phyloP scores from a whole-genome alignment of 2,888 invertebrate species.

The Resseliella maxima region DNA sequence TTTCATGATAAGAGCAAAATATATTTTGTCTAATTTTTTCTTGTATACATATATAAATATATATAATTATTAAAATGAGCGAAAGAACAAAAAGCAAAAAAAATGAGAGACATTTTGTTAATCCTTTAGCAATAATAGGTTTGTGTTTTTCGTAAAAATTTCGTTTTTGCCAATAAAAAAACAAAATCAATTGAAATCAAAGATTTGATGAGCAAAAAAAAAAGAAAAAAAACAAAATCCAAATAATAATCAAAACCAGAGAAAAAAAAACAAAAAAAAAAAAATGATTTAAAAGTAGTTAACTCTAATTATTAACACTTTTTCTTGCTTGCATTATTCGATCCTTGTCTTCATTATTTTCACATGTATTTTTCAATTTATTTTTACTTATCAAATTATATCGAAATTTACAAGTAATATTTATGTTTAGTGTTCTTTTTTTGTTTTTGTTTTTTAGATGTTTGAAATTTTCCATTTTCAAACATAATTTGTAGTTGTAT shows the following conservation, averaged over 20 bases:
- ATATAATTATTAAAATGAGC: background rate
- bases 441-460: background rate
- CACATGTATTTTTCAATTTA: background rate
- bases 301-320: slow-evolving; percentile 47
- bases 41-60: background rate
- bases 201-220: background rate
- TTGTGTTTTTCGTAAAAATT: background rate
- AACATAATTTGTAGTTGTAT: background rate
- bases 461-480: background rate
- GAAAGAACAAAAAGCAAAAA: background rate
- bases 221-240: background rate
- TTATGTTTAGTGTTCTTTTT: background rate
- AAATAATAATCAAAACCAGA: too few relatives aligned
- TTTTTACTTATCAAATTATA: background rate
- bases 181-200: background rate
- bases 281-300: slow-evolving; percentile 16
- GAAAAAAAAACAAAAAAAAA: background rate
- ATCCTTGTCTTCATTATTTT: background rate
- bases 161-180: background rate
- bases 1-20: slow-evolving; percentile 31
- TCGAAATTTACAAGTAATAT: slow-evolving; percentile 34
- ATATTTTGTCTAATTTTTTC: slow-evolving; percentile 25
- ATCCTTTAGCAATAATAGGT: background rate
- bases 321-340: slow-evolving; percentile 3
- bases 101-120: background rate